Evolutionary conservation across 2,888 invertebrate genomes (phyloP), one percentile per base, ranked within the genome.

Genomic region (Stegophylla sp.): DNA sequence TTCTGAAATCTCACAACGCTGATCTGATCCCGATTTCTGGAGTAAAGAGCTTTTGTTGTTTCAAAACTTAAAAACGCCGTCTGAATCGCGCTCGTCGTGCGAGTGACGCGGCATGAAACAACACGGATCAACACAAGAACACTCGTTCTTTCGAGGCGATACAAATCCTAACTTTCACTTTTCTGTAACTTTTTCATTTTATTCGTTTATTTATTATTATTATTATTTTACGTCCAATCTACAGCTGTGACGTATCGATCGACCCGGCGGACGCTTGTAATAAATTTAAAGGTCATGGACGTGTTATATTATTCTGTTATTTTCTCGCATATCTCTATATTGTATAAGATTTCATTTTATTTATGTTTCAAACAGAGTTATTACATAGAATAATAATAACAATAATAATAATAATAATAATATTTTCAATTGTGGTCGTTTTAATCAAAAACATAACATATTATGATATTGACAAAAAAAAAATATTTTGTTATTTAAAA

Each of bases 121-220:
- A 5, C n/a, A 20, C 9, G 28, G 59, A 61, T 73, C 61, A 45
- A 73, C 72, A 72, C 72, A 72, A 72, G 69, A 51, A 28, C n/a
- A 69, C 5, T 26, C n/a, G 51, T 56, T 41, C 41, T 23, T 61
- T 73, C 61, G 26, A 73, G 61, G n/a, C 26, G 45, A 61, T 28
- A 63, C 59, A 45, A 61, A 73, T 73, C 61, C n/a, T 3, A 61
- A 48, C 34, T 74, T 61, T 10, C 17, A 48, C 53, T 73, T 61
- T 61, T 26, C n/a, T n/a, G n/a, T 20, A 28, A 63, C 61, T 74
- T 74, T 28, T 61, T 56, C 7, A n/a, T n/a, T 51, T 17, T 51
- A 17, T 4, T 43, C 12, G n/a, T 64, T 64, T 64, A 41, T 63
- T 64, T 64, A 41, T 63, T 66, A 15, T 72, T 59, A 53, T 69